Conservation (phyloP, 2,113 vertebrate species). For the Thalassarche chlororhynchos region DNA sequence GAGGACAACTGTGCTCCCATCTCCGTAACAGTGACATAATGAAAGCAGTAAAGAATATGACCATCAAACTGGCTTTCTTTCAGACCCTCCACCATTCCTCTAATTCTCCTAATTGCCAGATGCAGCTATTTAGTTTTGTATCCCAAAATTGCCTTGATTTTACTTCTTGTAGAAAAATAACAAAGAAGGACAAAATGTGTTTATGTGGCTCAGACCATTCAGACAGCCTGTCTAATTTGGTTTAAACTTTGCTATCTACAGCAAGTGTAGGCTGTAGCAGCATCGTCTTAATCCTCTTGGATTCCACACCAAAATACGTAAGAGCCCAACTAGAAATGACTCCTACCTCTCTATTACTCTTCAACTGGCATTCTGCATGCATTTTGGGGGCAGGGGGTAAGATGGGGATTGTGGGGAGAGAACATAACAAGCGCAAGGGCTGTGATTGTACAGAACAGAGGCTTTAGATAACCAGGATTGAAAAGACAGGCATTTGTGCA, state of each 20-base stretch:
- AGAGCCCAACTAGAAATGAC: neutral
- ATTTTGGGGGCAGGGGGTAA: rapidly evolving
- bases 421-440: neutral
- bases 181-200: neutral
- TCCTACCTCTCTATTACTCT: neutral
- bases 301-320: neutral
- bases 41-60: neutral
- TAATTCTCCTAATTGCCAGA: neutral
- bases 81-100: neutral
- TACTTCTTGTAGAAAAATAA: neutral
- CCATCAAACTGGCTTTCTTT: neutral
- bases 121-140: neutral
- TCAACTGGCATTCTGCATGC: neutral
- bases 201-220: neutral
- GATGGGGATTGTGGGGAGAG: neutral
- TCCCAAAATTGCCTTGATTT: neutral
- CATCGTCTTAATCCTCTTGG: neutral
- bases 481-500: neutral
- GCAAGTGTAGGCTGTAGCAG: neutral
- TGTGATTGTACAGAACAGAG: neutral
- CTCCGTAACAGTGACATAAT: neutral
- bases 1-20: neutral
- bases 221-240: neutral
- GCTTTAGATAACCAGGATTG: neutral
- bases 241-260: neutral